Evolutionary conservation across 2,113 vertebrate species (phyloP), one percentile per base, ranked within the genome.

Genomic region (Butorides virescens): DNA sequence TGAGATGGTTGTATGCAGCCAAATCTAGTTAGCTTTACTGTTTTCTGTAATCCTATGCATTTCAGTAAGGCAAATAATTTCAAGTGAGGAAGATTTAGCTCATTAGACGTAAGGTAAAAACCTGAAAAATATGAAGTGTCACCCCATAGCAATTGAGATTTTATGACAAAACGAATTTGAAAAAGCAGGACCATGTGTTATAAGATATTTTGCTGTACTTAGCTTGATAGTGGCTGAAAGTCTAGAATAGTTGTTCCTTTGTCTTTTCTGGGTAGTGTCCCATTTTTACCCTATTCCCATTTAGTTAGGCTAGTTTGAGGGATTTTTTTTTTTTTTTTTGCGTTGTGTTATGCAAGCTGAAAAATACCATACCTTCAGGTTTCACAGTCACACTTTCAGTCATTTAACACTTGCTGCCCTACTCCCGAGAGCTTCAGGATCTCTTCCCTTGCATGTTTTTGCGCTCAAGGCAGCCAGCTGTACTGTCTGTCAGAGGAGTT

Each of bases 21-120:
- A 42, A 23, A 71, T 52, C 29, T 16, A 14, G 29, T 36, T 7
- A 79, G 20, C 30, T 55, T 77, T 39, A 29, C 11, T 77, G 26
- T 15, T 78, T 27, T 15, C 29, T 46, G 2, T 26, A 23, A 15
- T 53, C 58, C 20, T 59, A 0, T 30, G 8, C 1, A 0, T 2
- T 73, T 50, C 46, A 62, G 17, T 30, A 42, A 21, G 22, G 21
- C 22, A 20, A 52, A 2, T 20, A 0, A 16, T 50, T 86, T 27
- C 22, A 66, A n/a, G 9, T 44, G 36, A 63, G 22, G 34, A 36
- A 61, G 13, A 34, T 47, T 29, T 75, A 34, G 3, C 14, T 79
- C 4, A 5, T 52, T 58, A 39, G 18, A 25, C 15, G 1, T 36
- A 11, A 47, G 19, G 19, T 62, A 34, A 70, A 71, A 53, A 22